Evolutionary conservation across 1,140 invertebrate species (phyloP).

Genomic region (Sycophaga agraensis): DNA sequence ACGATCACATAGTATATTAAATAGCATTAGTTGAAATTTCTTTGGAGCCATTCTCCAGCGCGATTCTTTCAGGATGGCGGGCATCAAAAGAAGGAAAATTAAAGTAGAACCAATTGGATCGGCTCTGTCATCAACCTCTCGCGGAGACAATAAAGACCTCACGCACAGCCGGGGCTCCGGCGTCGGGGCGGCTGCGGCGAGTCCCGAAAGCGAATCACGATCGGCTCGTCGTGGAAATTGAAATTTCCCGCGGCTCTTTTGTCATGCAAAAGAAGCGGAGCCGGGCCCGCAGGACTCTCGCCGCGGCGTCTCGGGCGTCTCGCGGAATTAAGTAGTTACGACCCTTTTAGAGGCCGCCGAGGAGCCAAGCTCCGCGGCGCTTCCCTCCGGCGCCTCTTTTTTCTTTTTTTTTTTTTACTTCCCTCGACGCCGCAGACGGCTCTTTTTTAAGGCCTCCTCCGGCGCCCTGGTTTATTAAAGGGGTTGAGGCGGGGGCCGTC

Average conservation of each 20-base stretch:
- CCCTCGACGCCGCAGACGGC: conserved; percentile 29
- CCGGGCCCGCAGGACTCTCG: too few relatives aligned
- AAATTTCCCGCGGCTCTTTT: conserved; percentile 51
- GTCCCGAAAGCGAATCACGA: conserved; percentile 12
- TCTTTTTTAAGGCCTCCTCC: conserved; percentile 44
- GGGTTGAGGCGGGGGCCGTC: conserved; percentile 43
- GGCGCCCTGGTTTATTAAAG: conserved; percentile 48
- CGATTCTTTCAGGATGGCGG: too few relatives aligned
- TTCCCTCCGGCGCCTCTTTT: conserved; percentile 29
- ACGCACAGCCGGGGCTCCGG: too few relatives aligned
- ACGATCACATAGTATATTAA: too few relatives aligned
- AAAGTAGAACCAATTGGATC: too few relatives aligned
- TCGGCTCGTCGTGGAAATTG: conserved; percentile 38
- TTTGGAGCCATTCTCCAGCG: too few relatives aligned
- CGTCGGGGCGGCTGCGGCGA: background rate
- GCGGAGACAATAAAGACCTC: too few relatives aligned
- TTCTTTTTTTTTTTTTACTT: conserved; percentile 8
- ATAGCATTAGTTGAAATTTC: too few relatives aligned
- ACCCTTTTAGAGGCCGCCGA: conserved; percentile 38
- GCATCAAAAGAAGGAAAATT: too few relatives aligned
- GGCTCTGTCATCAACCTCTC: too few relatives aligned
- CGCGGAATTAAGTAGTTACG: conserved; percentile 51
- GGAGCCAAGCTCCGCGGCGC: conserved; percentile 20
- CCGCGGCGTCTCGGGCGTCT: conserved; percentile 32
- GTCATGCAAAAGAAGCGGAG: conserved; percentile 47